phyloP scores from a whole-genome alignment of 2,888 invertebrate species.

The Elgonia sp. region DNA sequence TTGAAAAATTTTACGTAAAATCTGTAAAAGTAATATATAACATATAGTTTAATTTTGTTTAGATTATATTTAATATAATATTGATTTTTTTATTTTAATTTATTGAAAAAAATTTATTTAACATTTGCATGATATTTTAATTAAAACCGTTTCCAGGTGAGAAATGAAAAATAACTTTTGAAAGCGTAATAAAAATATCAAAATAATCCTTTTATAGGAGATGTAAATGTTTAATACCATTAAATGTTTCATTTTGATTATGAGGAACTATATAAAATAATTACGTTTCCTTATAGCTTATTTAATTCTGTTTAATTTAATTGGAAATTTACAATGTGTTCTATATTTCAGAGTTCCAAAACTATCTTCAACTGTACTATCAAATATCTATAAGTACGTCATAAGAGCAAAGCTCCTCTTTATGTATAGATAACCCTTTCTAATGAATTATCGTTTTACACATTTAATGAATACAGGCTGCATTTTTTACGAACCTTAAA shows the following conservation, averaged over 20 bases:
- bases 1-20: no score
- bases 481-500: neutral
- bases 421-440: constrained; percentile 11
- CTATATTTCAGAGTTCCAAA: neutral
- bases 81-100: neutral
- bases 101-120: neutral
- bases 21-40: no score
- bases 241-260: neutral
- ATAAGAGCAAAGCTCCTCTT: neutral
- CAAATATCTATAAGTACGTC: neutral
- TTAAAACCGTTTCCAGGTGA: neutral
- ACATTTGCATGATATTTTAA: neutral
- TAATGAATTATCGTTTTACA: constrained; percentile 7
- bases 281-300: neutral
- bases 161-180: neutral
- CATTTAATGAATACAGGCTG: neutral
- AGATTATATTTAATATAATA: no score
- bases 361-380: neutral
- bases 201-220: neutral
- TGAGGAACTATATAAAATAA: neutral
- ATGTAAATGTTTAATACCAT: neutral
- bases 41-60: no score
- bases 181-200: neutral
- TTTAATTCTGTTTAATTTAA: neutral
- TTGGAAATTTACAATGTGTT: neutral